phyloP scores from a whole-genome alignment of 2,888 invertebrate species.

The Neoscelio sp. region DNA sequence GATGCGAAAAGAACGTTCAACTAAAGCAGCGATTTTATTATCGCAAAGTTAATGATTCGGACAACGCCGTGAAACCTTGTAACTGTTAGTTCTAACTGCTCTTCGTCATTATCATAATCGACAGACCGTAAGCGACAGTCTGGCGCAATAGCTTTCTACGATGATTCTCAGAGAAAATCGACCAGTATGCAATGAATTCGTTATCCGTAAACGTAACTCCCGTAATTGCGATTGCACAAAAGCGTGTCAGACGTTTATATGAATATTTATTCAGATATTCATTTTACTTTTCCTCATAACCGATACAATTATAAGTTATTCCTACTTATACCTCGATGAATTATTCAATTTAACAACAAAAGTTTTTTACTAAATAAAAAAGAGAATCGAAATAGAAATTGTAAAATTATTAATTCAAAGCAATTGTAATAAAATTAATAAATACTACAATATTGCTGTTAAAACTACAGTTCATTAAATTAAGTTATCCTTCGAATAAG shows the following conservation, averaged over 20 bases:
- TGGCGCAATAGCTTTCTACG: conserved; percentile 67
- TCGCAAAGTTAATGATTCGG: conserved; percentile 45
- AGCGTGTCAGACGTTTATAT: conserved; percentile 58
- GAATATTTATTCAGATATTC: conserved; percentile 56
- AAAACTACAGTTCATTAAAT: too few species aligned
- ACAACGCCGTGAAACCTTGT: conserved; percentile 56
- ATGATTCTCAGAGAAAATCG: conserved; percentile 58
- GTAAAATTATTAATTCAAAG: too few species aligned
- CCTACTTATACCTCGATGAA: neutral
- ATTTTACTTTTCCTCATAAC: conserved; percentile 21
- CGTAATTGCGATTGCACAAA: conserved; percentile 55
- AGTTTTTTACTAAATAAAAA: too few species aligned
- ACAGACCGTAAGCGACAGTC: conserved; percentile 65
- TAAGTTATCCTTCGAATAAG: too few species aligned
- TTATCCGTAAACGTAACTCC: conserved; percentile 58
- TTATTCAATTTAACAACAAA: too few species aligned
- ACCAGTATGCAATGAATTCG: conserved; percentile 56
- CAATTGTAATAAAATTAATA: too few species aligned
- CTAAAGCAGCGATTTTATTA: conserved; percentile 40
- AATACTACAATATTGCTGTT: too few species aligned
- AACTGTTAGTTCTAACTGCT: conserved; percentile 62
- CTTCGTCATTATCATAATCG: conserved; percentile 67
- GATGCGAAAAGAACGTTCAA: conserved; percentile 36
- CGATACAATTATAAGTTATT: neutral
- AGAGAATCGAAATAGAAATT: too few species aligned